Base-by-base conservation (phyloP, 1,140 invertebrate species). In the Proctacanthus coquilletti region DNA sequence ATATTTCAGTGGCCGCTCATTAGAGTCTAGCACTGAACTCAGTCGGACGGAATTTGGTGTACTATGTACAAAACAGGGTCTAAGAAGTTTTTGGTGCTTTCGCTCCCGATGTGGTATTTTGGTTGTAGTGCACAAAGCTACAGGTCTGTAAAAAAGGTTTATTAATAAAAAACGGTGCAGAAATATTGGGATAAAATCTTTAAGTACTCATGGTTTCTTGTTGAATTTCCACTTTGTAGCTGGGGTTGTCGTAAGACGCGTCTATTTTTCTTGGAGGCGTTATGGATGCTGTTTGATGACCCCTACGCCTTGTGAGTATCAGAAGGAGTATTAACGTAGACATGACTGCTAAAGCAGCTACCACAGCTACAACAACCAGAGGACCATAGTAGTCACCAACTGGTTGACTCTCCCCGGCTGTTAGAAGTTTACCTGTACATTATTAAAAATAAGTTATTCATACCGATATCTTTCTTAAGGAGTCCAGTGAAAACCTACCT, bases 181-280 rank as follows among this genome's bases (percentile, higher is more conserved):
- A 27, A 13, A 13, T 27, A 13, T 8, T 27, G 23, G 23, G 23
- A 9, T 8, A 8, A 9, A 13, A 8, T 13, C 13, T 27, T 13
- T 27, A 9, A 8, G 8, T 72, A 84, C 82, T 80, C 80, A 86
- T 84, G 56, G 81, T 84, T 66, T 86, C 82, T 69, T 86, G 82
- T 65, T 86, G 81, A 63, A 84, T 75, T 63, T 86, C 81, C 64
- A 89, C 80, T 75, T 91, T 92, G 68, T 89, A 92, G 49, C 84
- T 86, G 38, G 86, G 86, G 68, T 91, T 92, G 60, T 92, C 86
- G 54, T 91, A 91, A 30, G 85, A 84, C 6, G 84, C 48, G 42
- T 54, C 51, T 45, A 49, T 65, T 53, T 63, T 50, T 51, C 66
- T 52, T 27, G 66, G 67, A 13, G 65, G 66, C 42, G 72, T 77